These are phyloP conservation scores for Dendrophyllia cribrosa DNA, from an alignment of 64 coral and sea anemone genomes.

Conservation along the genomic window DNA sequence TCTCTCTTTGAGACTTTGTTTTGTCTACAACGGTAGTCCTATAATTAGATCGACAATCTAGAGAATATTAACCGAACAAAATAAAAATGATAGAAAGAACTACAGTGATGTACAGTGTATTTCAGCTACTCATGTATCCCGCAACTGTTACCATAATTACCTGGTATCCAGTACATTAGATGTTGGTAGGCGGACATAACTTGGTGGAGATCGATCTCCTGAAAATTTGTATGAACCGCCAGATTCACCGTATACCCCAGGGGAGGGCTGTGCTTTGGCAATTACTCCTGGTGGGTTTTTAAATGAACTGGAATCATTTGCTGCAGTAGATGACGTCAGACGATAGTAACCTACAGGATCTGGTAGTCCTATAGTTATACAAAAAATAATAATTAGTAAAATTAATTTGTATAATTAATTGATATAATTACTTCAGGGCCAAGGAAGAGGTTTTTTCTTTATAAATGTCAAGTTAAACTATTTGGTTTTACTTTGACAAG, in stretches of 20 bases:
- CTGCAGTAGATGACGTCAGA: background rate
- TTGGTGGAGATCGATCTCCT: background rate
- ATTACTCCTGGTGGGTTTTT: background rate
- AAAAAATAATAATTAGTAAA: background rate
- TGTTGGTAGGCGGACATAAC: background rate
- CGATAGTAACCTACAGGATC: slow-evolving; percentile 1
- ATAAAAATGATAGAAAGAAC: too few species aligned
- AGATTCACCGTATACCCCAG: background rate
- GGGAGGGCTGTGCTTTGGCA: background rate
- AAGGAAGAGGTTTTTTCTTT: too few species aligned
- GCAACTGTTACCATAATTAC: background rate
- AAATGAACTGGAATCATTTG: background rate
- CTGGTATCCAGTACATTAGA: background rate
- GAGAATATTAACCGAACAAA: too few species aligned
- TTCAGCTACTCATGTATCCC: too few species aligned
- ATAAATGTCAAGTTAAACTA: too few species aligned
- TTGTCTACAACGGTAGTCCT: too few species aligned
- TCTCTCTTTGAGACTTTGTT: too few species aligned
- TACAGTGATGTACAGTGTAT: too few species aligned
- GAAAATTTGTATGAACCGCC: background rate
- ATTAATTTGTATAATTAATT: too few species aligned
- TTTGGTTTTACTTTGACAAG: too few species aligned
- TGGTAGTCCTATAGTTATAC: background rate
- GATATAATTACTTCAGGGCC: too few species aligned
- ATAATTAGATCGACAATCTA: too few species aligned